Evolutionary conservation across 2,113 vertebrate species (phyloP).

Genomic region (Corythaeola cristata): DNA sequence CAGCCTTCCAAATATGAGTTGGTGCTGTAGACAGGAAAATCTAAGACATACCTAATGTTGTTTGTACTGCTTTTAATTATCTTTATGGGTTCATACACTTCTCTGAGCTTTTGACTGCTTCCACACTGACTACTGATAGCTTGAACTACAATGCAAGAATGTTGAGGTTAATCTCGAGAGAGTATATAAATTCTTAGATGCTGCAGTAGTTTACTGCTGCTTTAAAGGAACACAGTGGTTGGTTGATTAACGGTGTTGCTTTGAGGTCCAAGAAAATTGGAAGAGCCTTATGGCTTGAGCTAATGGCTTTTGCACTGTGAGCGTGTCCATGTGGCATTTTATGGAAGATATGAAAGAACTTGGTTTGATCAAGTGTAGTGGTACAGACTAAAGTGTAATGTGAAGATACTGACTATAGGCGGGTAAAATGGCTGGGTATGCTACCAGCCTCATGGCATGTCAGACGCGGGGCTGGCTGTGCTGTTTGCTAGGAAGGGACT

Average conservation of each 20-base stretch:
- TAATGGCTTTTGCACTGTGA: background rate
- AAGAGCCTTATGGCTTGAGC: background rate
- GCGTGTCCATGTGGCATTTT: background rate
- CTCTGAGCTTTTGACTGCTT: background rate
- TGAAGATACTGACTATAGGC: background rate
- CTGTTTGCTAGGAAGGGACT: background rate
- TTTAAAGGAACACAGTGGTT: background rate
- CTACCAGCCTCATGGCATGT: accelerated
- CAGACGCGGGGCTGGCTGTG: background rate
- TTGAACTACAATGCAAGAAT: background rate
- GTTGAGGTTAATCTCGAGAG: background rate
- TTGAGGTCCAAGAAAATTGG: background rate
- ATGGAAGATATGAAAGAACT: background rate
- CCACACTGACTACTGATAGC: background rate
- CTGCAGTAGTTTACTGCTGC: background rate
- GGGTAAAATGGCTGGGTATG: background rate
- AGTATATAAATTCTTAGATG: background rate
- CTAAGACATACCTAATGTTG: background rate
- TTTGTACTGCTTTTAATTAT: background rate
- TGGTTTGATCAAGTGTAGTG: background rate
- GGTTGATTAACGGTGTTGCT: background rate
- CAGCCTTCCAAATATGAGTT: background rate
- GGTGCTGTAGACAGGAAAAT: background rate
- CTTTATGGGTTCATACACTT: background rate
- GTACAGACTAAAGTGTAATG: background rate